Conservation (phyloP, 2,888 invertebrate genomes). For the Lasioglossum zephyrum region DNA sequence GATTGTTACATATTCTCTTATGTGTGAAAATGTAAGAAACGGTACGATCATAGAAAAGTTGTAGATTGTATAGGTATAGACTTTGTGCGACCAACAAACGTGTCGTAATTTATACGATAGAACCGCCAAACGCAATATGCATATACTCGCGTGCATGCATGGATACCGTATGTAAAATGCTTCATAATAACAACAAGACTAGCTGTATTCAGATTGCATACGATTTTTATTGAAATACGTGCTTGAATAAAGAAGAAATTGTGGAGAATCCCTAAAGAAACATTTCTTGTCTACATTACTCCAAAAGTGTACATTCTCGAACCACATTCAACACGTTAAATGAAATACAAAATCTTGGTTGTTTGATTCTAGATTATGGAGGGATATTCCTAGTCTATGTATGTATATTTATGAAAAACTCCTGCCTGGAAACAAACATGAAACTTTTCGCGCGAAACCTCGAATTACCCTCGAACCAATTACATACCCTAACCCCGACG, state of each 20-base stretch:
- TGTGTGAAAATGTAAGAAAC: background rate
- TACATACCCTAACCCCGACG: too few species aligned
- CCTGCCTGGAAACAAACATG: too few species aligned
- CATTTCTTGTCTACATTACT: background rate
- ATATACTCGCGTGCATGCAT: background rate
- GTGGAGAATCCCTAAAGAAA: background rate
- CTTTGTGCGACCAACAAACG: background rate
- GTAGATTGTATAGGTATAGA: background rate
- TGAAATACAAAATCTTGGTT: too few species aligned
- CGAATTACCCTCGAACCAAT: too few species aligned
- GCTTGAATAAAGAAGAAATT: background rate
- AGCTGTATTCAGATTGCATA: background rate
- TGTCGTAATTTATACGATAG: background rate
- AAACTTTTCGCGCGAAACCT: background rate
- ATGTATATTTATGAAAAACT: too few species aligned
- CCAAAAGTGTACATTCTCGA: too few species aligned
- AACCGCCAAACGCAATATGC: background rate
- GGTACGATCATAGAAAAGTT: background rate
- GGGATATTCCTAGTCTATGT: too few species aligned
- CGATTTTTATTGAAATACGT: background rate
- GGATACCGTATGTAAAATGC: background rate
- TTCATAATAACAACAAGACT: background rate
- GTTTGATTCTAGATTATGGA: too few species aligned
- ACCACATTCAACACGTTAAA: too few species aligned
- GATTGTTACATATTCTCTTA: background rate